Evolutionary conservation across 2,113 vertebrate species (phyloP).

Genomic region (Alethe diademata): DNA sequence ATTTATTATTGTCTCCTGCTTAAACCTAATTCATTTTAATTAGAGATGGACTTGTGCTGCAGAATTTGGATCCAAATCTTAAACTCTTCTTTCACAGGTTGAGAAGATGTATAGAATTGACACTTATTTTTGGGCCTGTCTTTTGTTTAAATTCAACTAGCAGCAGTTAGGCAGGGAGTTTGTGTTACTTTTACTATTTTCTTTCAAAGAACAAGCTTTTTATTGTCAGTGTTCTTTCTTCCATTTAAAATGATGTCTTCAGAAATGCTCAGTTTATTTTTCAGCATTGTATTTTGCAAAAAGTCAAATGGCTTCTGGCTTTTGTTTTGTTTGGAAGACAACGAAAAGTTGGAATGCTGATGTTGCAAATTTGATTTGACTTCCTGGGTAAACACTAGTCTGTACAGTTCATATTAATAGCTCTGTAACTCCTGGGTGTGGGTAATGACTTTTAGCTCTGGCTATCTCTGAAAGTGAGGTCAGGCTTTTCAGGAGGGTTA

Average conservation of each 20-base stretch:
- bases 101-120: not conserved
- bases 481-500: not conserved
- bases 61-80: not conserved
- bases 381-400: not conserved
- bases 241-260: not conserved
- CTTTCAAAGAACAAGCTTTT: not conserved
- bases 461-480: not conserved
- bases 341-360: not conserved
- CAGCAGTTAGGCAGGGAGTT: not conserved
- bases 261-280: not conserved
- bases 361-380: not conserved
- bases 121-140: not conserved
- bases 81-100: not conserved
- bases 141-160: not conserved
- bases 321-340: not conserved
- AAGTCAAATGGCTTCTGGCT: not conserved
- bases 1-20: not conserved
- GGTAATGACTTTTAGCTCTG: not conserved
- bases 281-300: not conserved
- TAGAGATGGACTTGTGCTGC: not conserved
- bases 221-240: not conserved
- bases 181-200: not conserved
- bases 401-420: not conserved
- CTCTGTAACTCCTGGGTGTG: not conserved
- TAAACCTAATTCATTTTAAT: slow-evolving; percentile 15